These are phyloP conservation scores for Aradophagus sp. DNA, from an alignment of 1,140 invertebrate species.

Conservation along the genomic window DNA sequence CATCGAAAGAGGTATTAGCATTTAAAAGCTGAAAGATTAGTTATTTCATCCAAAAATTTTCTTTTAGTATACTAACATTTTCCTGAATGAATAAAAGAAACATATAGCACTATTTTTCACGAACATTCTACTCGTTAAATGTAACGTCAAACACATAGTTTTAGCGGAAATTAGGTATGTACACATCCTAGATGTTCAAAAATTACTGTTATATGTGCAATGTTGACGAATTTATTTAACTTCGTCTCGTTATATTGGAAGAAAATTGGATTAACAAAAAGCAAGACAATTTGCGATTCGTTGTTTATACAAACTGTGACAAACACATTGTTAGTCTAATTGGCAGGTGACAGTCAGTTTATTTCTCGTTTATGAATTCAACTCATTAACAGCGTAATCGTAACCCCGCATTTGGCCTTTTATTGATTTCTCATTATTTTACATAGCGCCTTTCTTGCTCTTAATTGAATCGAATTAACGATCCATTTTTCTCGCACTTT, in stretches of 20 bases:
- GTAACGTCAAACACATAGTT: too few species aligned
- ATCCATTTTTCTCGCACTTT: slow-evolving; percentile 5
- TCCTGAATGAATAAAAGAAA: too few species aligned
- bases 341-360: slow-evolving; percentile 6
- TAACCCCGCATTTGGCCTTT: background rate
- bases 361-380: slow-evolving; percentile 9
- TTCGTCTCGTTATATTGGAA: slow-evolving; percentile 11
- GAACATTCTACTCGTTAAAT: too few species aligned
- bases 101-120: too few species aligned
- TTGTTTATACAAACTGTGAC: slow-evolving; percentile 10
- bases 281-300: slow-evolving; percentile 22
- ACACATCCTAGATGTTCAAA: too few species aligned
- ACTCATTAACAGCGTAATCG: slow-evolving; percentile 3
- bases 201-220: too few species aligned
- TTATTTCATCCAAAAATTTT: too few species aligned
- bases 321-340: slow-evolving; percentile 12
- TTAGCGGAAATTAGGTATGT: too few species aligned
- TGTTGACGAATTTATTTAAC: too few species aligned
- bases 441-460: background rate
- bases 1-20: too few species aligned
- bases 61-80: too few species aligned
- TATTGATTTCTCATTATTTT: slow-evolving; percentile 21
- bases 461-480: slow-evolving; percentile 12
- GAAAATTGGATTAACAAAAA: slow-evolving; percentile 32
- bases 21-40: too few species aligned